A percentile compares a stretch with the other conserved stretches of the same genome.
phyloP scores from a whole-genome alignment of 2,888 invertebrate genomes.

The Teleiodes luculella region DNA sequence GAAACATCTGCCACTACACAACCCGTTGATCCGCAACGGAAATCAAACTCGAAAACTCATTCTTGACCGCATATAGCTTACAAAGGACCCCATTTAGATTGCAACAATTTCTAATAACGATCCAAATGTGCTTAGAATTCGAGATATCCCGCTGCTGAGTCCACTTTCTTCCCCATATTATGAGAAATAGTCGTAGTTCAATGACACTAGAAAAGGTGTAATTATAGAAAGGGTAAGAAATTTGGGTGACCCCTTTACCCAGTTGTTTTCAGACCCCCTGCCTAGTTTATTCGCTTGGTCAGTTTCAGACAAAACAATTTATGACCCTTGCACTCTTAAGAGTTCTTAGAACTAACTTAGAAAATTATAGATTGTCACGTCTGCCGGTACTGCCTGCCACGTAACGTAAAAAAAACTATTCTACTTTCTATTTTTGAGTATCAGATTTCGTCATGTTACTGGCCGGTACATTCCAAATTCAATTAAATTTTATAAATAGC shows the following conservation, averaged over 20 bases:
- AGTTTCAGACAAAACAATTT: constrained; percentile 67
- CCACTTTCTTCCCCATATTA: constrained; percentile 59
- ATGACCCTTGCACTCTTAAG: constrained; percentile 53
- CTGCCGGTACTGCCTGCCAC: constrained; percentile 44
- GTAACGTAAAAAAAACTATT: constrained; percentile 19
- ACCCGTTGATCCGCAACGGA: constrained; percentile 11
- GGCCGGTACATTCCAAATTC: background rate
- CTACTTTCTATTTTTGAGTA: background rate
- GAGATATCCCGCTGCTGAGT: constrained; percentile 59
- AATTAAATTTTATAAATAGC: background rate
- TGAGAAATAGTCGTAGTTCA: constrained; percentile 62
- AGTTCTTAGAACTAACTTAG: constrained; percentile 47
- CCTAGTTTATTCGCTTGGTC: constrained; percentile 65
- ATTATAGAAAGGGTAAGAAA: constrained; percentile 68
- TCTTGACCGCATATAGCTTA: constrained; percentile 43
- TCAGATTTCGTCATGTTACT: background rate
- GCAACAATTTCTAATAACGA: constrained; percentile 50
- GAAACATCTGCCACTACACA: constrained; percentile 9
- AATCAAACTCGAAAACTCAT: constrained; percentile 10
- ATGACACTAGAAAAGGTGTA: constrained; percentile 67
- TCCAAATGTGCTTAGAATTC: constrained; percentile 38
- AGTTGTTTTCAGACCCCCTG: constrained; percentile 62
- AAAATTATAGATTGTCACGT: constrained; percentile 36
- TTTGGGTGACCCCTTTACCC: constrained; percentile 72
- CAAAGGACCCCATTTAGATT: constrained; percentile 32